Evolutionary conservation across 2,113 vertebrate genomes (phyloP).

Genomic region (Rhipidura dahli): DNA sequence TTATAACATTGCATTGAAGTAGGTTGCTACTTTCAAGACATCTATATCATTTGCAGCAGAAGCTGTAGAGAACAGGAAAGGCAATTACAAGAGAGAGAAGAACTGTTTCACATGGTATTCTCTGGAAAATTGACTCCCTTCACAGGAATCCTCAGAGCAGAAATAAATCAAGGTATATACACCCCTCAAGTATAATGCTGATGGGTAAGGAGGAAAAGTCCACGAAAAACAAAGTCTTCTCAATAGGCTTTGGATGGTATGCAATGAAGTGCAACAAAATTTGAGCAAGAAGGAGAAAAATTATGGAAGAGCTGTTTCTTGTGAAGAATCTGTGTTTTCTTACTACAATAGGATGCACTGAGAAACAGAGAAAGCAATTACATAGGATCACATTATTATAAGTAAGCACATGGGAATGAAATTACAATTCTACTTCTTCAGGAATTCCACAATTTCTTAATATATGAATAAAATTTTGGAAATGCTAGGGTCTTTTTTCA

Average conservation of each 20-base stretch:
- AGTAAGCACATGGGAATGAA: background rate
- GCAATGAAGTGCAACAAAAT: background rate
- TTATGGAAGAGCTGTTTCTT: background rate
- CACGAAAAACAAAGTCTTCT: background rate
- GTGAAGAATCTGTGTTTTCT: background rate
- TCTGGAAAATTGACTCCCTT: background rate
- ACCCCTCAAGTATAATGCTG: background rate
- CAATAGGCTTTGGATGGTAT: background rate
- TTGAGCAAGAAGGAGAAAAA: background rate
- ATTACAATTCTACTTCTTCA: background rate
- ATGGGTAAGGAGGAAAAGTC: background rate
- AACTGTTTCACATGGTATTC: background rate
- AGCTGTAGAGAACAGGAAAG: background rate
- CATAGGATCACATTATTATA: background rate
- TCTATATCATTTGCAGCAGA: background rate
- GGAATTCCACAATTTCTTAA: background rate
- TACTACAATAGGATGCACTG: background rate
- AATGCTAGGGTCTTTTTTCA: background rate
- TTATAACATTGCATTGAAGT: background rate
- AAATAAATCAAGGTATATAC: background rate
- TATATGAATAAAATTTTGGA: background rate
- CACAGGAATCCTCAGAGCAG: background rate
- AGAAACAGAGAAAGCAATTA: background rate
- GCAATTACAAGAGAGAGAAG: background rate
- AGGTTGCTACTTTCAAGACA: background rate